Conservation (phyloP, 2,888 invertebrate genomes). For the Dyspetes luteomarginatus region DNA sequence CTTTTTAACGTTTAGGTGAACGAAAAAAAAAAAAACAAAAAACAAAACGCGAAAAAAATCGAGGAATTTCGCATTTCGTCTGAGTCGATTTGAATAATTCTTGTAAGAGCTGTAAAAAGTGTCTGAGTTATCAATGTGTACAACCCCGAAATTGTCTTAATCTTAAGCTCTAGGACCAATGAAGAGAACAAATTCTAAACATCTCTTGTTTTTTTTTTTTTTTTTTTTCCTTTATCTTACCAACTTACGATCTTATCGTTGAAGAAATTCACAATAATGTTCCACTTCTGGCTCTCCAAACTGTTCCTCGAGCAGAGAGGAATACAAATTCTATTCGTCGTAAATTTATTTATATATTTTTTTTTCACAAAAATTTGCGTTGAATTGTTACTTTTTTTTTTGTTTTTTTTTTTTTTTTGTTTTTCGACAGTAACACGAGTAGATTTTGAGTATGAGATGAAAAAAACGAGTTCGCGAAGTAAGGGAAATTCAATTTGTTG, state of each 20-base stretch:
- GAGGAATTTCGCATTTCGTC: constrained; percentile 14
- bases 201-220: constrained; percentile 6
- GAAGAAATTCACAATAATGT: constrained; percentile 26
- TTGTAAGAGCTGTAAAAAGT: constrained; percentile 10
- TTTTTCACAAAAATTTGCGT: constrained; percentile 28
- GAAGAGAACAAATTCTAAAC: constrained; percentile 22
- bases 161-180: constrained; percentile 36
- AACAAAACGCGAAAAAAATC: constrained; percentile 1
- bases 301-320: background rate
- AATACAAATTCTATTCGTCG: constrained; percentile 19
- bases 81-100: constrained; percentile 17
- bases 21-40: background rate
- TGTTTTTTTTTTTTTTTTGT: constrained; percentile 13
- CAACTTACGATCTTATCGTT: constrained; percentile 6
- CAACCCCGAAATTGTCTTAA: constrained; percentile 25
- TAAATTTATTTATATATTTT: constrained; percentile 13
- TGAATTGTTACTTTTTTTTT: constrained; percentile 20
- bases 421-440: constrained; percentile 1
- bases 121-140: constrained; percentile 24
- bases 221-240: too few species aligned
- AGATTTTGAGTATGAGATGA: background rate
- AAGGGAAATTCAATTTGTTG: constrained; percentile 59
- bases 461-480: background rate
- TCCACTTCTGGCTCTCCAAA: background rate
- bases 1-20: constrained; percentile 1